Evolutionary conservation across 2,888 invertebrate species (phyloP).

Genomic region (Drosophila sordidapex): DNA sequence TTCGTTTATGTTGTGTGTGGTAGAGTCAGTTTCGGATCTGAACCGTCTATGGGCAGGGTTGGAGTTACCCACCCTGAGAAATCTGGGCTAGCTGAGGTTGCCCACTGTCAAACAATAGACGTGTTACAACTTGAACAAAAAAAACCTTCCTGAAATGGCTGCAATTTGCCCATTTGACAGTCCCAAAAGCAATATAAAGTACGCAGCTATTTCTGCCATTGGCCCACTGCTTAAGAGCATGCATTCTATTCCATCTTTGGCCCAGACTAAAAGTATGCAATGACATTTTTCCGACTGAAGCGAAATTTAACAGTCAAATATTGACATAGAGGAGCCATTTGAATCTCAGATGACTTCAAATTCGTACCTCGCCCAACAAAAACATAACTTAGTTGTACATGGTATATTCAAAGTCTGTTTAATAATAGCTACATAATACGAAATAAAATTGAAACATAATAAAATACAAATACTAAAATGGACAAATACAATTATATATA

Average conservation of each 20-base stretch:
- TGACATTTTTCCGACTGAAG: background rate
- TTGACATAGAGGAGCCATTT: background rate
- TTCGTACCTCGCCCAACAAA: background rate
- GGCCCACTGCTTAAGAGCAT: background rate
- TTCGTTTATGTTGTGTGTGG: too few relatives aligned
- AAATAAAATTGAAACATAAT: constrained; percentile 60
- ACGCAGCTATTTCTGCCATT: background rate
- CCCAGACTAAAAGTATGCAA: background rate
- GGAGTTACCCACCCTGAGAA: too few relatives aligned
- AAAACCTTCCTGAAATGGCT: background rate
- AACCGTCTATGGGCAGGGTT: too few relatives aligned
- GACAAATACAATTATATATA: constrained; percentile 52
- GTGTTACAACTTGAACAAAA: background rate
- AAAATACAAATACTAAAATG: constrained; percentile 66
- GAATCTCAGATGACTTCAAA: background rate
- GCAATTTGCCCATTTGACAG: background rate
- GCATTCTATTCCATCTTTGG: too few relatives aligned
- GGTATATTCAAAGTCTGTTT: constrained; percentile 29
- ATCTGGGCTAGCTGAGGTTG: too few relatives aligned
- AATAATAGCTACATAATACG: constrained; percentile 56
- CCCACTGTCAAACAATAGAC: too few relatives aligned
- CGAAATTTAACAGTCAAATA: background rate
- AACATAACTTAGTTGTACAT: background rate
- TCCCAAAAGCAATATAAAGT: background rate
- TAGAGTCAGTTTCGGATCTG: too few relatives aligned